Conservation (phyloP, 1,140 invertebrate species). For the Diachasmimorpha longicaudata region DNA sequence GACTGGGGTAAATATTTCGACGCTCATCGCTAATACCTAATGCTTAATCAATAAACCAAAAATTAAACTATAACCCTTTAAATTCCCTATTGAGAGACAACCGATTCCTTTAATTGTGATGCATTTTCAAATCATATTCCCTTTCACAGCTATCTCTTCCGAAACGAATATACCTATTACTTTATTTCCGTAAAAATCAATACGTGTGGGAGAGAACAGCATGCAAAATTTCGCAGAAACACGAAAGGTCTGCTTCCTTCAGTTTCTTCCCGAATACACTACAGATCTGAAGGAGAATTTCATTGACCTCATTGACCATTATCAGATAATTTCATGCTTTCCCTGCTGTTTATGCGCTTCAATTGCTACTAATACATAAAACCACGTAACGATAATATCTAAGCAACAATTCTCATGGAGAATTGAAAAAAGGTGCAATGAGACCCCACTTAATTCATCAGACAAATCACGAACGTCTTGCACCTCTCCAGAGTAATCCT, state of each 20-base stretch:
- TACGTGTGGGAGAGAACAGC: too few species aligned
- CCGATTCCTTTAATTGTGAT: too few species aligned
- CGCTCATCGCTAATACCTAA: slow-evolving; percentile 35
- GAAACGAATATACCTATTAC: too few species aligned
- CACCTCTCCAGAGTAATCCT: neutral
- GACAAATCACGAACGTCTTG: neutral
- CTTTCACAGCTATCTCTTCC: too few species aligned
- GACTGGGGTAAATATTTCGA: slow-evolving; percentile 62
- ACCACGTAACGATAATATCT: neutral
- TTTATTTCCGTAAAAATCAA: too few species aligned
- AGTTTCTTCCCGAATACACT: too few species aligned
- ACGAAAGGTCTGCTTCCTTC: too few species aligned
- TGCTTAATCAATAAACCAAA: neutral
- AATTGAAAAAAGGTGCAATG: neutral
- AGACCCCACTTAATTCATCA: neutral
- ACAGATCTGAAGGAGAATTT: too few species aligned
- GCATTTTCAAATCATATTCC: too few species aligned
- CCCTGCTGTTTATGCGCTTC: neutral
- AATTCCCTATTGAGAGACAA: too few species aligned
- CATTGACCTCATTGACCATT: neutral
- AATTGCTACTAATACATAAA: neutral
- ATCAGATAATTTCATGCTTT: neutral
- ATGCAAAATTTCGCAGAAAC: too few species aligned
- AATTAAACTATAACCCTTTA: neutral
- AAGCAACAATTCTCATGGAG: neutral